Evolutionary conservation across 2,888 invertebrate species (phyloP), one percentile per base, ranked within the genome.

Genomic region (Lysandra coridon): DNA sequence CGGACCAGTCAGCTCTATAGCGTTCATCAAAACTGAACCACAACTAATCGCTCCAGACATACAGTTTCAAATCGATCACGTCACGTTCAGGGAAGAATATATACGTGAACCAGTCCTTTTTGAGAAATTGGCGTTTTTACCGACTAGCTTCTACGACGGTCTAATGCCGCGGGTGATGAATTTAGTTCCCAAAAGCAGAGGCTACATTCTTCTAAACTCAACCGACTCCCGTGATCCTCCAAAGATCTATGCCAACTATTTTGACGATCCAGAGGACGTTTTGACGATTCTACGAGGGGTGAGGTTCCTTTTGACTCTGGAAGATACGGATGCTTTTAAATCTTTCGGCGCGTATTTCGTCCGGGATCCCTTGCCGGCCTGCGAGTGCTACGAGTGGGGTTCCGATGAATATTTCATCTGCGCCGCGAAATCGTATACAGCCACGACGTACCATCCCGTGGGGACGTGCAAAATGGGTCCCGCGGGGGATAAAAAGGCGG

Each of bases 171-270:
- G 96, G 80, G 94, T 96, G 0, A 95, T 96, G 84, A 89, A 96
- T 37, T 84, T 97, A 73, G 90, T 92, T 6, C 96, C 96, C 0
- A 92, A 92, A 82, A 96, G 96, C 82, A 91, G 96, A 83, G 97
- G 97, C 0, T 89, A 90, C 23, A 81, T 97, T 0, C 84, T 89
- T 53, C 88, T 98, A 0, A 96, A 96, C 84, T 89, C 93, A 0
- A 95, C 95, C 0, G 95, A 98, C 89, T 97, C 97, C 0, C 93
- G 95, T 84, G 96, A 96, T 0, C 91, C 95, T 69, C 98, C 98
- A 0, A 85, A 96, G 49, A 95, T 98, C 75, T 95, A 96, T 84
- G 95, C 97, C 0, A 96, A 96, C 80, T 96, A 96, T 79, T 96
- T 96, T 6, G 82, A 44, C 49, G 95, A 95, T 73, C 90, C 95